Evolutionary conservation across 2,888 invertebrate genomes (phyloP).

Genomic region (Theretra japonica): DNA sequence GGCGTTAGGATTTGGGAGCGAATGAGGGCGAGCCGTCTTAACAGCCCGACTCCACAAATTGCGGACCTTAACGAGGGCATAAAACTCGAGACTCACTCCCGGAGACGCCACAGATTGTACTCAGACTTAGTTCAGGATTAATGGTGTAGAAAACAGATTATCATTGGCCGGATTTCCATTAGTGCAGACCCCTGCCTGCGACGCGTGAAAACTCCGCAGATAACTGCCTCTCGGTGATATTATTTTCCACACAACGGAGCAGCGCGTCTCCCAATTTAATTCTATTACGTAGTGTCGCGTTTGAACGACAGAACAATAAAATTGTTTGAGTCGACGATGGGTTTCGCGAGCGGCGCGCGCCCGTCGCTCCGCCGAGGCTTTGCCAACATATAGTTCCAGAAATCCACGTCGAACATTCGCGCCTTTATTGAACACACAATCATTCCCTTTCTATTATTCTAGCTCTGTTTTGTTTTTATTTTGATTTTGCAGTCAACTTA

Average conservation of each 20-base stretch:
- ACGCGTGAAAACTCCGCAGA: slow-evolving; percentile 81
- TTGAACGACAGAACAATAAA: slow-evolving; percentile 82
- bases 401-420: slow-evolving; percentile 46
- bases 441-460: slow-evolving; percentile 55
- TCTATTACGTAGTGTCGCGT: slow-evolving; percentile 83
- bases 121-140: slow-evolving; percentile 85
- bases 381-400: slow-evolving; percentile 39
- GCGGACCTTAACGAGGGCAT: slow-evolving; percentile 84
- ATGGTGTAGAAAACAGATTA: slow-evolving; percentile 86
- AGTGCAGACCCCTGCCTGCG: slow-evolving; percentile 81
- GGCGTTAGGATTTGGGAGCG: slow-evolving; percentile 79
- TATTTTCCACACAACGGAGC: slow-evolving; percentile 84
- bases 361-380: slow-evolving; percentile 42
- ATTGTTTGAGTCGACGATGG: slow-evolving; percentile 64
- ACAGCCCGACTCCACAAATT: slow-evolving; percentile 84
- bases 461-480: slow-evolving; percentile 47
- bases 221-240: slow-evolving; percentile 79
- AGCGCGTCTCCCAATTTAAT: slow-evolving; percentile 82
- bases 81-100: slow-evolving; percentile 81
- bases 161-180: slow-evolving; percentile 85
- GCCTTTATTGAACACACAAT: slow-evolving; percentile 58
- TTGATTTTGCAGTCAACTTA: background rate
- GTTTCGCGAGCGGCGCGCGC: slow-evolving; percentile 38
- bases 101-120: slow-evolving; percentile 82
- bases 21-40: slow-evolving; percentile 76